Conservation (phyloP, 2,888 invertebrate species). For the Eilema depressum region DNA sequence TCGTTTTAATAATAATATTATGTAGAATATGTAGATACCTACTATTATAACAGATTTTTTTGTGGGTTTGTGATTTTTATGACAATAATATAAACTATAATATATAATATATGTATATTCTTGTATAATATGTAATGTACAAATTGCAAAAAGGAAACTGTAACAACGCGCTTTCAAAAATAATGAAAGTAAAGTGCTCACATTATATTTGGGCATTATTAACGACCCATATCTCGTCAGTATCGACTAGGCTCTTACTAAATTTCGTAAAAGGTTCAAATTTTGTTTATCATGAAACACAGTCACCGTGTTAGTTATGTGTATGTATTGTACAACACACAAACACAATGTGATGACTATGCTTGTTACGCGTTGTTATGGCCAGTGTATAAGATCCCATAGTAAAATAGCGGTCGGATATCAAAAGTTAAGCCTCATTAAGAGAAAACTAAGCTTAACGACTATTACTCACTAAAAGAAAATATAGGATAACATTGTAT, state of each 20-base stretch:
- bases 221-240: not conserved
- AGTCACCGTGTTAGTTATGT: not conserved
- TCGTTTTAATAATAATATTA: too few relatives aligned
- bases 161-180: not conserved
- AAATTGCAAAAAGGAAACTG: not conserved
- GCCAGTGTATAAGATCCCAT: not conserved
- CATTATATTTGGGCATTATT: not conserved
- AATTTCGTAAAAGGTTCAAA: not conserved
- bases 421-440: slow-evolving; percentile 4
- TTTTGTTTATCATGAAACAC: not conserved
- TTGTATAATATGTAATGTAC: too few relatives aligned
- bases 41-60: too few relatives aligned
- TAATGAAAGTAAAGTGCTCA: too few relatives aligned
- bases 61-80: too few relatives aligned
- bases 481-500: not conserved
- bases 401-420: not conserved
- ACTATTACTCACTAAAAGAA: not conserved
- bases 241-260: not conserved
- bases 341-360: not conserved
- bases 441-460: not conserved
- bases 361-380: not conserved
- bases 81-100: too few relatives aligned
- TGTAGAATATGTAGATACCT: too few relatives aligned
- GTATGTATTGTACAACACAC: not conserved
- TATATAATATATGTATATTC: too few relatives aligned